Evolutionary conservation across 2,113 vertebrate species (phyloP), one percentile per base, ranked within the genome.

Genomic region (Nothoprocta pentlandii): DNA sequence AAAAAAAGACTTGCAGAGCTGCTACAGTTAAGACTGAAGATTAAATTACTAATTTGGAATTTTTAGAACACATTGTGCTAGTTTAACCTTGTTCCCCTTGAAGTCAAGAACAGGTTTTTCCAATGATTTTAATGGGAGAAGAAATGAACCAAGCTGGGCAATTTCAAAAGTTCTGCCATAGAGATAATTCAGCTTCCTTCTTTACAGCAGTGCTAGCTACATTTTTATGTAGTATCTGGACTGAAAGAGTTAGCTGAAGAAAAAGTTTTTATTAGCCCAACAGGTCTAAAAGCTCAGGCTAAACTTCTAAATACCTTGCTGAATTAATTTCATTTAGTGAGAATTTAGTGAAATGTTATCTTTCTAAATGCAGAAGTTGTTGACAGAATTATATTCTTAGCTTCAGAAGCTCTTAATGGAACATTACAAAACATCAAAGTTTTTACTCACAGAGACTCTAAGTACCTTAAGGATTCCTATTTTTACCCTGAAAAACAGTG

Each of bases 31-130:
- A 95, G 87, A 41, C 30, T 2, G 0, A 81, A 86, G 69, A 90
- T 95, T 91, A 95, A 91, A 95, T 95, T 93, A 91, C 95, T 78
- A 82, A 62, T 44, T 87, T 62, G 80, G 92, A 94, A 86, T 92
- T 96, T 86, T 90, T 25, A 94, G 81, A 96, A 78, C 80, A 88
- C 83, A 79, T 77, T 76, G 53, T 88, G 66, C 73, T 93, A 75
- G 82, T 90, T 94, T 95, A 95, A 92, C 85, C 58, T 89, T 86
- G n/a, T 20, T 90, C 22, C 83, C 47, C 80, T 74, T 86, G 67
- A 94, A 94, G 93, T 73, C 82, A 94, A 68, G 69, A 85, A 71
- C 47, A 62, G 26, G 3, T 90, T 91, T 95, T 95, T 76, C 74
- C 58, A 91, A 79, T 58, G 69, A 84, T 71, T 95, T 95, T 78